Evolutionary conservation across 2,888 invertebrate genomes (phyloP).

Genomic region (Heliconius ethilla): DNA sequence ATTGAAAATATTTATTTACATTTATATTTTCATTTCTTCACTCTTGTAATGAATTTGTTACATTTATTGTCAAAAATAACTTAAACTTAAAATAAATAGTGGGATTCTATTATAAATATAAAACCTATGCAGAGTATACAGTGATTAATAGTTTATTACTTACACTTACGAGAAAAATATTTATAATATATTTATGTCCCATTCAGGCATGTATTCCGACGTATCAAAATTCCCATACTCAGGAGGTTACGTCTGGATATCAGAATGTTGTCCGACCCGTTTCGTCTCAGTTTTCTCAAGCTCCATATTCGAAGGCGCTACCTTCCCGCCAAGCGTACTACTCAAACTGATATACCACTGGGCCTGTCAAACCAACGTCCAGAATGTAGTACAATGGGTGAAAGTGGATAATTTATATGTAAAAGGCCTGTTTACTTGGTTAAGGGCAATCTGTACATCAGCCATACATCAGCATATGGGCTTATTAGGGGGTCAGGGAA

Average conservation of each 20-base stretch:
- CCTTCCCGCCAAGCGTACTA: conserved; percentile 91
- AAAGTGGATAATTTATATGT: conserved; percentile 83
- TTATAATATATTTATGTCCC: conserved; percentile 12
- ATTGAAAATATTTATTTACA: too few species aligned
- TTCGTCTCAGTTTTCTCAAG: conserved; percentile 94
- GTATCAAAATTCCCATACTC: conserved; percentile 92
- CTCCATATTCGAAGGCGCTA: conserved; percentile 92
- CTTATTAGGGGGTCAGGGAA: conserved; percentile 87
- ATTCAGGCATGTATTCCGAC: conserved; percentile 91
- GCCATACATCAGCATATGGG: conserved; percentile 90
- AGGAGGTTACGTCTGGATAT: conserved; percentile 96
- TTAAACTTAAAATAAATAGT: not conserved
- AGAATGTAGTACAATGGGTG: conserved; percentile 95
- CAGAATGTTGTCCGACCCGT: conserved; percentile 91
- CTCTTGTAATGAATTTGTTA: not conserved
- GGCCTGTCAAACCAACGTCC: conserved; percentile 94
- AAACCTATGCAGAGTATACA: not conserved
- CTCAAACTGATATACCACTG: conserved; percentile 94
- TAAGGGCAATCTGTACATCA: conserved; percentile 89
- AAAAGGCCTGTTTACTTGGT: conserved; percentile 83
- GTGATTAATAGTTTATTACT: too few species aligned
- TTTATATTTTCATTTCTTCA: too few species aligned
- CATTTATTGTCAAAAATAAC: not conserved
- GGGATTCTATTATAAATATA: not conserved
- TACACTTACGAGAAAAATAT: not conserved